phyloP scores from a whole-genome alignment of 1,140 invertebrate species.

The Rhopalosiphum padi region DNA sequence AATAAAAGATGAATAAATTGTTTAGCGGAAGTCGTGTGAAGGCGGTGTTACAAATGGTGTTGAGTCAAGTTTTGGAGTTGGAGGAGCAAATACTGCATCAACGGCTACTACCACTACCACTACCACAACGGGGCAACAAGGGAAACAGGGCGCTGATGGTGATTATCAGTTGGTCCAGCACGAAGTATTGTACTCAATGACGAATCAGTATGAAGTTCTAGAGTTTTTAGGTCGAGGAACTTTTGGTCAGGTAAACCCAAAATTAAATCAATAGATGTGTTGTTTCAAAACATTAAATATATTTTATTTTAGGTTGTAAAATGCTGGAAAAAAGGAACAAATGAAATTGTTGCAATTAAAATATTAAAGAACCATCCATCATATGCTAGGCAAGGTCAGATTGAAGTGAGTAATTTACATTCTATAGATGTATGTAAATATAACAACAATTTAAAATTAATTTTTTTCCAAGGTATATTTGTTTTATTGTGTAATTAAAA shows the following conservation, averaged over 20 bases:
- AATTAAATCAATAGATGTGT: not conserved
- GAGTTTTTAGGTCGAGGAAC: conserved; percentile 98
- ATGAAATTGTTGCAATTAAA: conserved; percentile 99
- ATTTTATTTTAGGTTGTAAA: conserved; percentile 83
- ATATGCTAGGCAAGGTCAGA: conserved; percentile 99
- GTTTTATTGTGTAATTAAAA: not conserved
- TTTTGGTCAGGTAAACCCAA: conserved; percentile 82
- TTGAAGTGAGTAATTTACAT: conserved; percentile 78
- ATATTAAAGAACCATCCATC: conserved; percentile 99
- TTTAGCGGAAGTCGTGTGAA: conserved; percentile 71
- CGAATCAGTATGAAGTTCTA: conserved; percentile 93
- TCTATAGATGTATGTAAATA: not conserved
- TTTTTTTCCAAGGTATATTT: not conserved
- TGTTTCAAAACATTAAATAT: conserved; percentile 43
- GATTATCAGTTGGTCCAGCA: conserved; percentile 98
- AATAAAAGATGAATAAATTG: not conserved
- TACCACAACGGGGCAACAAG: conserved; percentile 66
- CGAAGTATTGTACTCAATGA: conserved; percentile 93
- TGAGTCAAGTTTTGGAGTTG: conserved; percentile 62
- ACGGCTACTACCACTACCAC: conserved; percentile 82
- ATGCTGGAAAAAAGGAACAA: conserved; percentile 99
- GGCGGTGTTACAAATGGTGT: conserved; percentile 66
- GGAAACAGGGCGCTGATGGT: conserved; percentile 74
- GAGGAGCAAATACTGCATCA: conserved; percentile 61
- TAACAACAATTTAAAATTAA: not conserved